Percentiles rank a stretch among this genome's conserved stretches.
phyloP scores from a whole-genome alignment of 2,797 vertebrate genomes.

The Glossophaga mutica region DNA sequence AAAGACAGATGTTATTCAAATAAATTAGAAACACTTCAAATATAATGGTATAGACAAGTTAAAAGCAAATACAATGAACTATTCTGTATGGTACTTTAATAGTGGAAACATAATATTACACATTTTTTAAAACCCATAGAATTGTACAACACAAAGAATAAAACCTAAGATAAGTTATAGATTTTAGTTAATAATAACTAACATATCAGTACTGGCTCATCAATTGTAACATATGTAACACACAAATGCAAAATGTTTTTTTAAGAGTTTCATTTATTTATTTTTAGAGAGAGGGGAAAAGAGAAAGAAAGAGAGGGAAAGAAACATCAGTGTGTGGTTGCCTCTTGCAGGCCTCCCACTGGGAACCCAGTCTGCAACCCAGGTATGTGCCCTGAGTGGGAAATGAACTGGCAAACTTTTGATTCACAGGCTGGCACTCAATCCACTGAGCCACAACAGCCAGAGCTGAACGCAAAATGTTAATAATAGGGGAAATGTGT shows the following conservation, averaged over 20 bases:
- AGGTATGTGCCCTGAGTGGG: too few relatives aligned
- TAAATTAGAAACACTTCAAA: constrained; percentile 17
- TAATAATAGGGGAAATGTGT: not conserved
- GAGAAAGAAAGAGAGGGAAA: too few relatives aligned
- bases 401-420: too few relatives aligned
- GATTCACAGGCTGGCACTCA: too few relatives aligned
- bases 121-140: not conserved
- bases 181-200: constrained; percentile 4
- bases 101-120: not conserved
- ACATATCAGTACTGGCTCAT: not conserved
- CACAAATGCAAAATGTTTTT: not conserved
- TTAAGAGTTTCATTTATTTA: too few relatives aligned
- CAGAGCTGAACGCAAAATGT: not conserved
- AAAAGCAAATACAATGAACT: constrained; percentile 14
- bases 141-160: not conserved
- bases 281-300: too few relatives aligned
- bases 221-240: not conserved
- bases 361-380: too few relatives aligned
- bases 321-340: too few relatives aligned
- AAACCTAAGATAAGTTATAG: not conserved
- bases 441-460: too few relatives aligned
- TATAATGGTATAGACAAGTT: not conserved
- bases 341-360: too few relatives aligned
- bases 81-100: not conserved
- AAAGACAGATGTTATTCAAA: not conserved